Evolutionary conservation across 2,113 vertebrate species (phyloP), one percentile per base, ranked within the genome.

Genomic region (Rhegmatorhina hoffmannsi): DNA sequence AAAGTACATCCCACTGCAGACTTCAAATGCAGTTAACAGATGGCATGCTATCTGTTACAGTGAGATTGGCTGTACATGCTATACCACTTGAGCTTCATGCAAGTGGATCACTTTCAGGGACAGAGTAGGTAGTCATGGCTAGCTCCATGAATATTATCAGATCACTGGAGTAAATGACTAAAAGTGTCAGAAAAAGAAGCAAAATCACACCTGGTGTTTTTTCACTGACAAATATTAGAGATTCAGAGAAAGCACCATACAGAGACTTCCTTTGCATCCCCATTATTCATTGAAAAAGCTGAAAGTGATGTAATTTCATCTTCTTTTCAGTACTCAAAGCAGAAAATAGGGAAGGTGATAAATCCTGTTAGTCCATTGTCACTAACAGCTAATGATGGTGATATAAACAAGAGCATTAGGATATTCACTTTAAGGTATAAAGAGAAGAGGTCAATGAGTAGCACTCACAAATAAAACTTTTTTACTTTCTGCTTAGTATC

Each of bases 1-100:
- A 87, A 84, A 64, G 38, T 28, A 46, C 0, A 1, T 56, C 34
- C 34, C 20, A 55, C 44, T 91, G 81, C 67, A 87, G 72, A 79
- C 49, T 80, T 91, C 36, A 79, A 91, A 89, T 79, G 63, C 56
- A 77, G 67, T 73, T 95, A 92, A 88, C 55, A 94, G 91, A 93
- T 93, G 87, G 31, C 31, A 14, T 38, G 36, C 84, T 94, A 49
- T 91, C 82, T 73, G 26, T 92, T 91, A 66, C 76, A 70, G 47
- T 63, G 59, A 67, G 66, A 70, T 46, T 88, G 56, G 21, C 62
- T 87, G 44, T 87, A 40, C 0, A 0, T 87, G 79, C 38, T 58
- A 8, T 38, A 50, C 38, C n/a, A 47, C 53, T 66, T 69, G 43
- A 94, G 43, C 20, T 36, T 67, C 46, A 3, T 70, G 52, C 78